Conservation (phyloP, 2,888 invertebrate species). For the Adela reaumurella region DNA sequence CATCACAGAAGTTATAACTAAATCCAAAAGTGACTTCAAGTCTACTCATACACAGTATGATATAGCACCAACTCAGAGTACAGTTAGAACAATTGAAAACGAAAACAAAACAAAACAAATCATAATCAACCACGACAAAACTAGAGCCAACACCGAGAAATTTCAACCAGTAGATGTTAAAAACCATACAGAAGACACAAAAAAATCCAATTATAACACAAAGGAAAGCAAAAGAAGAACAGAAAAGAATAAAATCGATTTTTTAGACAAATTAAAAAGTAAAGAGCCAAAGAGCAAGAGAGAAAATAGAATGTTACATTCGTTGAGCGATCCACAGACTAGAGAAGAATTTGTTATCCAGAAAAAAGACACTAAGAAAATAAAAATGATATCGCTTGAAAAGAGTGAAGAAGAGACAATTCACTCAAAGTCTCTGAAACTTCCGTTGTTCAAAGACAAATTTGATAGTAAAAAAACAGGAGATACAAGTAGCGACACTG, state of each 20-base stretch:
- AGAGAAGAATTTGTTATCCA: slow-evolving; percentile 2
- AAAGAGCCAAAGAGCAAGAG: slow-evolving; percentile 1
- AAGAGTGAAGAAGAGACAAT: slow-evolving; percentile 11
- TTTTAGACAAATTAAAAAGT: slow-evolving; percentile 2
- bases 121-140: slow-evolving; percentile 5
- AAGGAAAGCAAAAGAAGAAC: slow-evolving; percentile 5
- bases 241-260: slow-evolving; percentile 4
- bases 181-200: slow-evolving; percentile 5
- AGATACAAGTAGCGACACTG: slow-evolving; percentile 21
- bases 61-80: slow-evolving; percentile 3
- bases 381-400: slow-evolving; percentile 9
- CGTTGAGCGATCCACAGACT: slow-evolving; percentile 3
- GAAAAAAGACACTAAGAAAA: slow-evolving; percentile 9
- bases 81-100: slow-evolving; percentile 7
- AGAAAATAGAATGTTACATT: slow-evolving; percentile 2
- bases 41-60: slow-evolving; percentile 16
- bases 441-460: slow-evolving; percentile 8
- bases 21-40: background rate
- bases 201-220: slow-evolving; percentile 1
- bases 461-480: background rate
- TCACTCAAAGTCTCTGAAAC: slow-evolving; percentile 9
- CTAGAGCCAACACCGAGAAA: slow-evolving; percentile 6
- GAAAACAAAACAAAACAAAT: slow-evolving; percentile 8
- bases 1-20: slow-evolving; percentile 8
- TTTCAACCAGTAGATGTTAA: slow-evolving; percentile 5